Evolutionary conservation across 92 coral and sea anemone genomes (phyloP).

Genomic region (Epizoanthus ramosus): DNA sequence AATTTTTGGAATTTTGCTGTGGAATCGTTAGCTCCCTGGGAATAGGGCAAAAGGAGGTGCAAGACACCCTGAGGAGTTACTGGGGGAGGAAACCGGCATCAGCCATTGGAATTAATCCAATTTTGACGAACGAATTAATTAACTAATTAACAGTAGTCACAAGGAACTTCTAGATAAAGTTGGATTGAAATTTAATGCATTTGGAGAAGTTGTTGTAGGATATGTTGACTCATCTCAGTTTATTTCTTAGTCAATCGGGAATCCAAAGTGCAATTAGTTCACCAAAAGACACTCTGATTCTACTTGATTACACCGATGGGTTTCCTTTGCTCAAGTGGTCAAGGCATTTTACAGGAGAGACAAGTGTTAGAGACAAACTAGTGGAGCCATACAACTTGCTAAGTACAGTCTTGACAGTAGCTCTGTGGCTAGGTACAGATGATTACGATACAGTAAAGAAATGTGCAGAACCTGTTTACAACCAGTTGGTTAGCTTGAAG

Average conservation of each 20-base stretch:
- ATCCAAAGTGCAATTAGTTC: slow-evolving; percentile 30
- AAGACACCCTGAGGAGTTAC: slow-evolving; percentile 18
- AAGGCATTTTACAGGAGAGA: slow-evolving; percentile 59
- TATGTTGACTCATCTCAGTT: slow-evolving; percentile 14
- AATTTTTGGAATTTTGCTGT: slow-evolving; percentile 46
- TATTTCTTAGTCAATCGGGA: slow-evolving; percentile 49
- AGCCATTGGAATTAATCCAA: slow-evolving; percentile 33
- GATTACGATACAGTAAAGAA: slow-evolving; percentile 57
- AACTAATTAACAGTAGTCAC: slow-evolving; percentile 16
- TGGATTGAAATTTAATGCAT: slow-evolving; percentile 37
- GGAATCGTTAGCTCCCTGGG: slow-evolving; percentile 36
- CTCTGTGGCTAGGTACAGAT: slow-evolving; percentile 57
- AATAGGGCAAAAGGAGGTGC: slow-evolving; percentile 41
- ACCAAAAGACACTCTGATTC: slow-evolving; percentile 40
- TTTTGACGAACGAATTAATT: slow-evolving; percentile 34
- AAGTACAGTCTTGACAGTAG: too few relatives aligned
- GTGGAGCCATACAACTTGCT: slow-evolving; percentile 53
- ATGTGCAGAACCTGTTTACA: slow-evolving; percentile 53
- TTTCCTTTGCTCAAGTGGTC: slow-evolving; percentile 71
- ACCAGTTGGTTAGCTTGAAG: slow-evolving; percentile 45
- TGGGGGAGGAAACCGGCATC: slow-evolving; percentile 38
- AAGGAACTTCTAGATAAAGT: slow-evolving; percentile 36
- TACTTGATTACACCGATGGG: slow-evolving; percentile 59
- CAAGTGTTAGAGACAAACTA: slow-evolving; percentile 55
- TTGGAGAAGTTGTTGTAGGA: slow-evolving; percentile 38